Evolutionary conservation across 2,113 vertebrate species (phyloP), one percentile per base, ranked within the genome.

Genomic region (Pteronura brasiliensis): DNA sequence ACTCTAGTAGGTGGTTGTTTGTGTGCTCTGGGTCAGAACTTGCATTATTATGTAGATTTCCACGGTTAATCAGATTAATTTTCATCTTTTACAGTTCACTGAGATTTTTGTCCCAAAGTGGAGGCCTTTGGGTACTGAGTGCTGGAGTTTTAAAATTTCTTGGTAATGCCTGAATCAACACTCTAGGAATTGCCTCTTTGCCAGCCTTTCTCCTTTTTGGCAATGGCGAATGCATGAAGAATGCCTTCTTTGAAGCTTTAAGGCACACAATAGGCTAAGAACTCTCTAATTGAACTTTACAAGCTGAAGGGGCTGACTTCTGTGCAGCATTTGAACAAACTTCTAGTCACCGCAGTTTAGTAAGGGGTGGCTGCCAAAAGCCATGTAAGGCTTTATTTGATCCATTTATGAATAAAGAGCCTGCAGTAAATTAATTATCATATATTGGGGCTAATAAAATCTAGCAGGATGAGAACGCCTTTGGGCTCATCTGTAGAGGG

Each of bases 221-320:
- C 94, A 95, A 82, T 98, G 98, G 97, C 97, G 98, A 98, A 97
- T 98, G 96, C 96, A 97, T 97, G 96, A 98, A 98, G 98, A 98
- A 98, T 98, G 97, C 96, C 98, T 98, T 92, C 98, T 98, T 99
- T 98, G 98, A 98, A 98, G 97, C 95, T 96, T 95, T 79, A 92
- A 97, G 94, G 97, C 90, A 83, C 96, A 98, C 98, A 98, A 97
- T 97, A 98, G 98, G 97, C 98, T 97, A 90, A 97, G 88, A 96
- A 92, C 97, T 98, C 97, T 93, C 94, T 97, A 98, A 91, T 82
- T 98, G 98, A 98, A 98, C 98, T 98, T 98, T 97, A 97, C 57
- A 97, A 90, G 96, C 97, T 97, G 92, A 97, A 79, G 87, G 84
- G 93, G 69, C 79, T 98, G 98, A 98, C 98, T 98, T 98, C 98